Percentiles rank a stretch among this genome's conserved stretches.
phyloP scores from a whole-genome alignment of 2,797 vertebrate species.

The Manis crassicaudata region DNA sequence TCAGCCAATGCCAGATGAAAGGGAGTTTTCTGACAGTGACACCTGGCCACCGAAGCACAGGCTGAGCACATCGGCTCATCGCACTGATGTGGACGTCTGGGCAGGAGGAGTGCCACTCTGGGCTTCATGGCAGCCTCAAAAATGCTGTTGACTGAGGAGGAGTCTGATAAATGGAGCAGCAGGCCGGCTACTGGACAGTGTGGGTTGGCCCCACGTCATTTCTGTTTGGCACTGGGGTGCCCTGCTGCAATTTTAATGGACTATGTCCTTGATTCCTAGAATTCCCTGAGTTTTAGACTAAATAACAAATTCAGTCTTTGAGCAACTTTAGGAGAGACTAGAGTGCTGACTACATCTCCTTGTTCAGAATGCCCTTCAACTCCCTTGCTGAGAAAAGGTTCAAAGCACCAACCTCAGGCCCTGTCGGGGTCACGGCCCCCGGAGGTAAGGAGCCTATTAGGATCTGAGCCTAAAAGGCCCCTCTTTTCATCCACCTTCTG shows the following conservation, averaged over 20 bases:
- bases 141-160: neutral
- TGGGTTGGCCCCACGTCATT: neutral
- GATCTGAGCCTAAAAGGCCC: neutral
- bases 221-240: neutral
- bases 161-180: neutral
- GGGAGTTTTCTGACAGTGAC: constrained; percentile 24
- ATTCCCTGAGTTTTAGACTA: neutral
- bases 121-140: neutral
- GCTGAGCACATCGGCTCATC: neutral
- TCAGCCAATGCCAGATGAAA: constrained; percentile 31
- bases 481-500: constrained; percentile 11
- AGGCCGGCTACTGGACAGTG: neutral
- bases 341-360: neutral
- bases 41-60: neutral
- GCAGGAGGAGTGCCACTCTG: neutral
- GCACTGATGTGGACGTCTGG: neutral
- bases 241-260: neutral
- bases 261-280: neutral
- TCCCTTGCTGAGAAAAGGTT: neutral
- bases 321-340: constrained; percentile 15
- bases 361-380: neutral
- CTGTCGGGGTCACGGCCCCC: neutral
- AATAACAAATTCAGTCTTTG: neutral
- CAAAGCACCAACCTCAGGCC: neutral
- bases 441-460: neutral